Conservation (phyloP, 2,113 vertebrate species). For the Cyprinus carpio region DNA sequence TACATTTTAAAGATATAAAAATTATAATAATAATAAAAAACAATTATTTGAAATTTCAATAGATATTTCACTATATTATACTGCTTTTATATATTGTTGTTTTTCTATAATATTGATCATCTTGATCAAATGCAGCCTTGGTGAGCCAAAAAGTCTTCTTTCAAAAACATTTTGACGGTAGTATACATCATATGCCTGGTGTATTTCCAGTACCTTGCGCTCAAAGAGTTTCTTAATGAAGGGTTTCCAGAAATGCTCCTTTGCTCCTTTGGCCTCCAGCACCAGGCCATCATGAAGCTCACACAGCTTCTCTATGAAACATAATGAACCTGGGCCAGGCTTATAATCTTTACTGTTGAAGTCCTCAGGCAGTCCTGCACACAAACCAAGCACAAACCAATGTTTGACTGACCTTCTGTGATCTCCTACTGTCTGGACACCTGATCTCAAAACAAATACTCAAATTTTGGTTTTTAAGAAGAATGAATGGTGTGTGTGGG, state of each 20-base stretch:
- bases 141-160: too few relatives aligned
- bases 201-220: conserved; percentile 80
- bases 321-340: conserved; percentile 77
- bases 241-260: conserved; percentile 97
- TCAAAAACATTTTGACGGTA: too few relatives aligned
- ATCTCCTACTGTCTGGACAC: background rate
- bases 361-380: conserved; percentile 85
- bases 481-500: background rate
- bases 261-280: conserved; percentile 94
- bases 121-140: too few relatives aligned
- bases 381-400: conserved; percentile 28
- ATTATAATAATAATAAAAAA: too few relatives aligned
- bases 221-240: conserved; percentile 91
- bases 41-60: too few relatives aligned
- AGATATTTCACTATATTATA: too few relatives aligned
- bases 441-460: background rate
- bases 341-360: conserved; percentile 85
- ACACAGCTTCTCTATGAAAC: conserved; percentile 90
- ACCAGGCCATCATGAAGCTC: conserved; percentile 87
- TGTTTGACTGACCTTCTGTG: background rate
- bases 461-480: too few relatives aligned
- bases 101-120: too few relatives aligned
- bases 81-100: too few relatives aligned
- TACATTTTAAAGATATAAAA: too few relatives aligned
- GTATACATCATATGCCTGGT: background rate